Conservation (phyloP, 2,797 vertebrate genomes). For the Salarias fasciatus region DNA sequence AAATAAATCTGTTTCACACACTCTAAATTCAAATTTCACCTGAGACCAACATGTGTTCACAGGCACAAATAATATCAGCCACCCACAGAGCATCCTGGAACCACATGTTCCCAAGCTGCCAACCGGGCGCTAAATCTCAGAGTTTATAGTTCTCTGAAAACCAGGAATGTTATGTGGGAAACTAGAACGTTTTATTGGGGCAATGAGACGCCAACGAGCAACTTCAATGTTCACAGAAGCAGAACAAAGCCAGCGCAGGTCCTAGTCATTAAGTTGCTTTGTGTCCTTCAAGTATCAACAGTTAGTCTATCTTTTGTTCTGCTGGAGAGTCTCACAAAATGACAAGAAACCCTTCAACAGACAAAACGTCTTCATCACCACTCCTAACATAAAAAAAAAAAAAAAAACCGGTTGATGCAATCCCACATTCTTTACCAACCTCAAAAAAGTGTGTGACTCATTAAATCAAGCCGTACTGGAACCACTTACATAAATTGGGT, state of each 20-base stretch:
- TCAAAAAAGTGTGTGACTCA: constrained; percentile 8
- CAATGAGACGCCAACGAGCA: constrained; percentile 40
- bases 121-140: constrained; percentile 30
- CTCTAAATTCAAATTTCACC: neutral
- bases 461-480: constrained; percentile 21
- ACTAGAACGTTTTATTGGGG: constrained; percentile 64
- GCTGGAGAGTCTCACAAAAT: constrained; percentile 8
- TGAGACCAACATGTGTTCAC: constrained; percentile 1
- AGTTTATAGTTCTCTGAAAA: constrained; percentile 60
- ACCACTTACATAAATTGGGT: neutral
- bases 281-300: constrained; percentile 10
- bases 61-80: constrained; percentile 13
- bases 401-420: constrained; percentile 1
- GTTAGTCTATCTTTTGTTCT: constrained; percentile 7
- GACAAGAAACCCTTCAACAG: constrained; percentile 22
- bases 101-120: constrained; percentile 52
- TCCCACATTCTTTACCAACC: constrained; percentile 3
- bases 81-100: constrained; percentile 11
- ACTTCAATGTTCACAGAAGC: constrained; percentile 53
- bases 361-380: constrained; percentile 2
- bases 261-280: constrained; percentile 27
- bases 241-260: constrained; percentile 42
- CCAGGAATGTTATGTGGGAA: constrained; percentile 63
- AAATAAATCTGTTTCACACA: neutral
- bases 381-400: too few relatives aligned